Percentiles rank a stretch among this genome's conserved stretches.
Conservation (phyloP, 2,113 vertebrate species). For the Myotis brandtii region DNA sequence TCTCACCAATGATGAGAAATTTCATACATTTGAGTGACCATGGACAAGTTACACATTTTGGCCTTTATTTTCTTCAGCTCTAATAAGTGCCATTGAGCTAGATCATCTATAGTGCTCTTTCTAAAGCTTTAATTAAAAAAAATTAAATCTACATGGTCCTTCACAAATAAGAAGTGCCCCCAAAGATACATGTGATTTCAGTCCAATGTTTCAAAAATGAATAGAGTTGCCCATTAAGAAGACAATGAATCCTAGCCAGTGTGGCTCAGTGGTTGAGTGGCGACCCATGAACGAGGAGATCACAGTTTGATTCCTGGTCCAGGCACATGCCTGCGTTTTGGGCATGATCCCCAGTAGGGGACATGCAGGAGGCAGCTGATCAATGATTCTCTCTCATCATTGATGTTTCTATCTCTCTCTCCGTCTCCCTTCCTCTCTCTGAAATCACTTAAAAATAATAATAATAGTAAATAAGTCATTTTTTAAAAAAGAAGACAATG, state of each 20-base stretch:
- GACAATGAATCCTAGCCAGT: not conserved
- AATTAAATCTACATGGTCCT: not conserved
- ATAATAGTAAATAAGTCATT: no score
- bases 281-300: no score
- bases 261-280: no score
- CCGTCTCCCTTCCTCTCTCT: no score
- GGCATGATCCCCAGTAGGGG: no score
- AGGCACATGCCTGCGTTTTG: no score
- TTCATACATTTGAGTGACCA: not conserved
- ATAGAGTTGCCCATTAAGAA: slow-evolving; percentile 1
- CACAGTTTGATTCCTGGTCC: no score
- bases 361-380: no score
- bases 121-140: not conserved
- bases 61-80: not conserved
- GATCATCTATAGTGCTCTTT: not conserved
- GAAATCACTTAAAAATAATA: no score
- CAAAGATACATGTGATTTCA: not conserved
- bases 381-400: no score
- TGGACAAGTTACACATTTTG: not conserved
- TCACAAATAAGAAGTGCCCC: slow-evolving; percentile 30
- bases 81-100: not conserved
- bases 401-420: no score
- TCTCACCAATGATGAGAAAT: not conserved
- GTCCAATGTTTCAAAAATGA: slow-evolving; percentile 31
- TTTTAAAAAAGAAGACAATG: not conserved